Base-by-base conservation (phyloP, 2,113 vertebrate species). In the Antechinus flavipes region DNA sequence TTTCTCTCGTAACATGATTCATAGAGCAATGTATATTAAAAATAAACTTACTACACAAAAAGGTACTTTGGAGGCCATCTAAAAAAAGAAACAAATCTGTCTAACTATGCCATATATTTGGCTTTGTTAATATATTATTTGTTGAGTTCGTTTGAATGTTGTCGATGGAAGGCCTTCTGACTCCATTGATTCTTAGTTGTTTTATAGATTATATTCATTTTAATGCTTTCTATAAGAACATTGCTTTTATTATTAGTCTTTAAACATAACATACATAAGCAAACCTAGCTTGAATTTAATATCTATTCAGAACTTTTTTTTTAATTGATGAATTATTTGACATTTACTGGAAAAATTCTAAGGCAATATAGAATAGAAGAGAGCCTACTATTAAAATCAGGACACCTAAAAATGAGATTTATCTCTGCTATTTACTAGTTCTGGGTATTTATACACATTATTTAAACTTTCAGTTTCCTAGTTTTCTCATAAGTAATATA, bases 401-500 rank as follows among this genome's bases (percentile, higher is more conserved):
- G n/a, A 84, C 6, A 42, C 68, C 19, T 84, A 42, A 42, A 84
- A 84, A 84, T 42, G 68, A 23, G 19, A 23, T 42, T 76, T 84
- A 42, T 19, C 10, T 91, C 27, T 54, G 89, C 10, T 26, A 93
- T 14, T 94, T 93, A 56, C 89, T 90, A 4, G 22, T 56, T 35
- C 84, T 10, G 35, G 93, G 54, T 91, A 2, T 53, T 56, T 52
- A 91, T 12, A 5, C 22, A 95, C 68, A 97, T 93, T 50, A 91
- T 55, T 94, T 90, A 84, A n/a, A 8, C 95, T 90, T 92, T 26
- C 46, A 96, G 30, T 68, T 23, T 27, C 50, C 76, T 1, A 25
- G 53, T 95, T 95, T 91, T 1, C 3, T 95, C 89, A 93, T 93
- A 25, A 94, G 54, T 68, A 94, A 93, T 84, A 42, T 42, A 42